Conservation (phyloP, 2,888 invertebrate genomes). For the Rhagium mordax region DNA sequence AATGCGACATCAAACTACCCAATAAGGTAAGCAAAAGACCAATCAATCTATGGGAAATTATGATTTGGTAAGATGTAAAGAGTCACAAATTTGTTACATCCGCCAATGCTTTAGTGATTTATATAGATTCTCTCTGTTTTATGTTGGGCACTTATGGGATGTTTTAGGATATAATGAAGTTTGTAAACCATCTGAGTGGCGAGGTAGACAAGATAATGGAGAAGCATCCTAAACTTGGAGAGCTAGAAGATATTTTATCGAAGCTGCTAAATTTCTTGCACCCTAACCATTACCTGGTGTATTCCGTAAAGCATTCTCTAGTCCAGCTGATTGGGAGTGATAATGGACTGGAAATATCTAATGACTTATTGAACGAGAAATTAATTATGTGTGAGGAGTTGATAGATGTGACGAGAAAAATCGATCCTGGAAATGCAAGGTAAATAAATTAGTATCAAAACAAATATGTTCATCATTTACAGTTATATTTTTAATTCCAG, state of each 20-base stretch:
- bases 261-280: conserved; percentile 78
- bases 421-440: conserved; percentile 81
- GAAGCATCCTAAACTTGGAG: conserved; percentile 72
- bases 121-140: too few relatives aligned
- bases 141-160: too few relatives aligned
- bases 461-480: not conserved
- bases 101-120: too few relatives aligned
- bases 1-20: conserved; percentile 76
- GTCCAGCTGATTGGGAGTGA: conserved; percentile 81
- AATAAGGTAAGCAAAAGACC: conserved; percentile 68
- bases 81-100: too few relatives aligned
- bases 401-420: conserved; percentile 73
- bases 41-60: too few relatives aligned
- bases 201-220: conserved; percentile 79
- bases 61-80: too few relatives aligned
- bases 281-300: conserved; percentile 77
- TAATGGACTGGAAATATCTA: conserved; percentile 74
- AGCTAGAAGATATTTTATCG: conserved; percentile 77
- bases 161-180: conserved; percentile 74
- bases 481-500: conserved; percentile 16
- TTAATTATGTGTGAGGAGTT: conserved; percentile 77
- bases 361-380: conserved; percentile 76
- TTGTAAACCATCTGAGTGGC: conserved; percentile 79
- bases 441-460: conserved; percentile 30
- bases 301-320: conserved; percentile 80